Evolutionary conservation across 2,888 invertebrate species (phyloP), one percentile per base, ranked within the genome.

Genomic region (Lasioglossum figueresi): DNA sequence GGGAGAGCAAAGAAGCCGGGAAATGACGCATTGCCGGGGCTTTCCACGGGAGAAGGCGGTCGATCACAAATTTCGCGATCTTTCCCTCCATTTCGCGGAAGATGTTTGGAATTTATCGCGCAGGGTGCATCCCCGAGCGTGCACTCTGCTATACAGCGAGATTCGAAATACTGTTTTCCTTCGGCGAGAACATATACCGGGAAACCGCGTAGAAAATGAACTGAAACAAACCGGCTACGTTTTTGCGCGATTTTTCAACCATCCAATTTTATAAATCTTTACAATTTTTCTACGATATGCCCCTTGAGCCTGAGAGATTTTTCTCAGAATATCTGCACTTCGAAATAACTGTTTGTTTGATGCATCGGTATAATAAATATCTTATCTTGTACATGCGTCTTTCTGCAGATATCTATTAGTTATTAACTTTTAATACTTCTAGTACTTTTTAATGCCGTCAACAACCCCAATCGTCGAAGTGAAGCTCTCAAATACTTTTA

Each of bases 101-200:
- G 76, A 75, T 80, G 82, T 76, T 66, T 56, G 76, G 80, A 89
- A 89, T 88, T 89, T 89, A 88, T 89, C 85, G 85, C 80, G 59
- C 66, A 48, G 23, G 70, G 83, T 68, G 52, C 77, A 59, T 70
- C 59, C 52, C 63, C 40, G 83, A 76, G 48, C 68, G 80, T 31
- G 76, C 73, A 72, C 76, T 76, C 63, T 66, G n/a, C 59, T 68
- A 37, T 37, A 48, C 72, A 80, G 73, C 63, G 78, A 84, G 87
- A 87, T 87, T 87, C 76, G 76, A 80, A 84, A 84, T 66, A 80
- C 68, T 84, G 68, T 74, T 77, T 77, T 79, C 31, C 34, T 31
- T 19, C 52, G 5, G 10, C 34, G 40, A 4, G 31, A 27, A 45
- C 19, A n/a, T 66, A 31, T 34, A 40, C 56, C 40, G 4, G 34